phyloP scores from a whole-genome alignment of 2,888 invertebrate genomes.

The Aphidius colemani region DNA sequence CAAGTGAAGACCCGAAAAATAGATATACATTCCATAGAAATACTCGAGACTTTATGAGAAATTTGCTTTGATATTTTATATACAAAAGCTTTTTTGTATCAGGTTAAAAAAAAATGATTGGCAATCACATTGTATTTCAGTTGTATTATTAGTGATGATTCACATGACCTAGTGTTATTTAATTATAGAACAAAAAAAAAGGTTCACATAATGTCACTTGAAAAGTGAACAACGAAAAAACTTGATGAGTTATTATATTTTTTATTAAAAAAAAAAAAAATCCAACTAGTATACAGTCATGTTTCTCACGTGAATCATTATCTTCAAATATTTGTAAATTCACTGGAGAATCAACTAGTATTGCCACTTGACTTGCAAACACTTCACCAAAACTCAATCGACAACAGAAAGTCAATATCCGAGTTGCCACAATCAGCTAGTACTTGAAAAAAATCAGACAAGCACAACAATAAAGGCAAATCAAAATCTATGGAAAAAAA shows the following conservation, averaged over 20 bases:
- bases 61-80: slow-evolving; percentile 38
- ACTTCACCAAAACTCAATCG: background rate
- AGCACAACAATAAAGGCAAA: no score
- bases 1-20: slow-evolving; percentile 17
- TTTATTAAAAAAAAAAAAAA: slow-evolving; percentile 5
- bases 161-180: no score
- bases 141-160: background rate
- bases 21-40: slow-evolving; percentile 32
- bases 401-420: background rate
- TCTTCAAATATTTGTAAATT: slow-evolving; percentile 15
- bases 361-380: background rate
- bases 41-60: slow-evolving; percentile 36
- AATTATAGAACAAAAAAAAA: slow-evolving; percentile 2
- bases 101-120: background rate
- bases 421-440: no score
- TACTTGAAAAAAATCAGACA: no score
- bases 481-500: no score
- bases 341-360: slow-evolving; percentile 4
- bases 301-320: background rate
- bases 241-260: background rate
- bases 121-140: slow-evolving; percentile 23
- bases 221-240: background rate
- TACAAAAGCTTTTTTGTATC: slow-evolving; percentile 27
- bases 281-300: background rate
- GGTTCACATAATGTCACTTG: slow-evolving; percentile 1